These are phyloP conservation scores for Cisticola juncidis DNA, from an alignment of 2,113 vertebrate species.

Conservation along the genomic window DNA sequence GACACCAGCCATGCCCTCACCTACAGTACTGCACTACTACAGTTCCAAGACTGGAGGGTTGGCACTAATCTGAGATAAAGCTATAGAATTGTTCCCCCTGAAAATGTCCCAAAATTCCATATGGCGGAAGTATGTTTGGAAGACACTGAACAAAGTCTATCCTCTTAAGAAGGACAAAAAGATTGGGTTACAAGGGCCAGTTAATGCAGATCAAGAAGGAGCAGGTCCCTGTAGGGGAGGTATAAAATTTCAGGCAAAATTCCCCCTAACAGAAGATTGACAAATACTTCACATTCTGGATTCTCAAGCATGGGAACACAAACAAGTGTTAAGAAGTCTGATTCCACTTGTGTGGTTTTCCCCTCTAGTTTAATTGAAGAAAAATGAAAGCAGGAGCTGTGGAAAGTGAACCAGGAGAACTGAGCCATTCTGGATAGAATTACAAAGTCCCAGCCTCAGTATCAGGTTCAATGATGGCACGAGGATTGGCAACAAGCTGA, in stretches of 20 bases:
- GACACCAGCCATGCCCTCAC: not conserved
- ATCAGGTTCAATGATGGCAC: conserved; percentile 64
- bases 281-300: not conserved
- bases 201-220: not conserved
- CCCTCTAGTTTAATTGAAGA: conserved; percentile 61
- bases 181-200: not conserved
- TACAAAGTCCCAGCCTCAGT: conserved; percentile 61
- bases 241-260: not conserved
- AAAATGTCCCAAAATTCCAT: not conserved
- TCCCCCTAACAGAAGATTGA: not conserved
- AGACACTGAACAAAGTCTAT: not conserved
- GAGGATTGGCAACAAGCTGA: conserved; percentile 72
- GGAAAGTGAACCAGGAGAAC: conserved; percentile 72
- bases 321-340: not conserved
- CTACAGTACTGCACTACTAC: not conserved
- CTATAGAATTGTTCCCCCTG: not conserved
- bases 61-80: not conserved
- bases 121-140: not conserved
- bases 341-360: not conserved
- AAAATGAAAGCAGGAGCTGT: conserved; percentile 66
- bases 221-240: not conserved
- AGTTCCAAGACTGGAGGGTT: not conserved
- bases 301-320: not conserved
- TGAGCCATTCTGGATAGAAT: conserved; percentile 56
- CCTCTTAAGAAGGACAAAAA: not conserved